Percentiles rank a stretch among this genome's conserved stretches.
Conservation (phyloP, 2,113 vertebrate genomes). For the Lepidothrix coronata region DNA sequence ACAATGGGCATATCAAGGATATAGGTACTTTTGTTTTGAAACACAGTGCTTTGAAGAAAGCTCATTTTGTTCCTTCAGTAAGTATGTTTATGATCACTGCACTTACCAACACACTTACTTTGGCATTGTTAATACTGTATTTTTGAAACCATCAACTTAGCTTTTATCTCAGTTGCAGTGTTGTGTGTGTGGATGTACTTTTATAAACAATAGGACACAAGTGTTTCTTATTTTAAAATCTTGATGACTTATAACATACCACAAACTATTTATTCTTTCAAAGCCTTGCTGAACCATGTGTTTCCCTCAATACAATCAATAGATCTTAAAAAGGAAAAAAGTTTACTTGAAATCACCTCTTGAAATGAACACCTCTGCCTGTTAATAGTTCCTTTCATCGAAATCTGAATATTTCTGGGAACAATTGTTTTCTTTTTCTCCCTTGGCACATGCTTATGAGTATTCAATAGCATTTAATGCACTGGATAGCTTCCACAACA, state of each 20-base stretch:
- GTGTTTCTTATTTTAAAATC: slow-evolving; percentile 49
- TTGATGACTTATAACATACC: slow-evolving; percentile 24
- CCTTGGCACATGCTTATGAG: background rate
- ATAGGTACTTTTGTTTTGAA: background rate
- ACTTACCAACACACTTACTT: background rate
- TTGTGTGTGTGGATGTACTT: slow-evolving; percentile 1
- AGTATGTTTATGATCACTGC: background rate
- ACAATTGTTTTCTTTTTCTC: background rate
- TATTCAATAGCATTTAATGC: background rate
- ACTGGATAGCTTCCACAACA: background rate
- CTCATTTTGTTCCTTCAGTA: background rate
- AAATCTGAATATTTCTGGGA: background rate
- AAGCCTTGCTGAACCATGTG: background rate
- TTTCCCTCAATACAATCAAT: background rate
- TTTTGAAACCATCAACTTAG: background rate
- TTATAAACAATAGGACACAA: slow-evolving; percentile 29
- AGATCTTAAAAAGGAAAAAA: background rate
- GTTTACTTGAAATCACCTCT: background rate
- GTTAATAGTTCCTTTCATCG: background rate
- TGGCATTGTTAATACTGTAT: background rate
- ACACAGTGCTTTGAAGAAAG: background rate
- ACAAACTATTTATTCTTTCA: background rate
- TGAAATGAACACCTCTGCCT: background rate
- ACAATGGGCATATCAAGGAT: background rate
- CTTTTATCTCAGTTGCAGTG: slow-evolving; percentile 12